Conservation (phyloP, 2,797 vertebrate species). For the Phoebastria nigripes region DNA sequence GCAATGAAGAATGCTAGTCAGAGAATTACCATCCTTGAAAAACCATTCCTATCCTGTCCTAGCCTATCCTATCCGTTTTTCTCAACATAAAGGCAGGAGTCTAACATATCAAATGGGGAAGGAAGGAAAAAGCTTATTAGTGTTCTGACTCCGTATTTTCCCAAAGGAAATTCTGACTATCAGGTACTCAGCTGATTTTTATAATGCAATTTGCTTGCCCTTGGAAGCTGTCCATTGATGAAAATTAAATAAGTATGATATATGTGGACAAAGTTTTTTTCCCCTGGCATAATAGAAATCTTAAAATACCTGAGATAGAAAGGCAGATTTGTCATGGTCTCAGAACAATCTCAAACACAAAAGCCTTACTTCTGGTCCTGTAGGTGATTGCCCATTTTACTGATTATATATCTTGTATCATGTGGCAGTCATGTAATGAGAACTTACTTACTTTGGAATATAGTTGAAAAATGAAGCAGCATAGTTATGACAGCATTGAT, state of each 20-base stretch:
- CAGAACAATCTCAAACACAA: not conserved
- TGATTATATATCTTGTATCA: not conserved
- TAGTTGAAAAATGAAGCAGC: not conserved
- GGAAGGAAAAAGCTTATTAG: not conserved
- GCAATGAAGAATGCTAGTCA: not conserved
- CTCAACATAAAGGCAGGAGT: not conserved
- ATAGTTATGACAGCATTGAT: not conserved
- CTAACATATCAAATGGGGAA: not conserved
- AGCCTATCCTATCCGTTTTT: not conserved
- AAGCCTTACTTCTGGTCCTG: not conserved
- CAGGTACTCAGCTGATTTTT: not conserved
- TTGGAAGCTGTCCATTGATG: not conserved
- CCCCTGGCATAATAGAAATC: not conserved
- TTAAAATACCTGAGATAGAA: not conserved
- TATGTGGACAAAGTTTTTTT: not conserved
- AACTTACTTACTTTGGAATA: not conserved
- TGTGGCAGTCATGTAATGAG: not conserved
- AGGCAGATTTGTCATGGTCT: not conserved
- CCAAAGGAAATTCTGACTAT: conserved; percentile 6
- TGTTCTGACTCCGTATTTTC: not conserved
- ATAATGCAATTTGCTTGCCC: not conserved
- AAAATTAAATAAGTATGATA: not conserved
- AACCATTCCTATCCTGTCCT: not conserved
- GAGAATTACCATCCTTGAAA: not conserved
- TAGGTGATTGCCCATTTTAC: not conserved